Conservation (phyloP, 1,140 invertebrate species). For the Pogonomyrmex barbatus region DNA sequence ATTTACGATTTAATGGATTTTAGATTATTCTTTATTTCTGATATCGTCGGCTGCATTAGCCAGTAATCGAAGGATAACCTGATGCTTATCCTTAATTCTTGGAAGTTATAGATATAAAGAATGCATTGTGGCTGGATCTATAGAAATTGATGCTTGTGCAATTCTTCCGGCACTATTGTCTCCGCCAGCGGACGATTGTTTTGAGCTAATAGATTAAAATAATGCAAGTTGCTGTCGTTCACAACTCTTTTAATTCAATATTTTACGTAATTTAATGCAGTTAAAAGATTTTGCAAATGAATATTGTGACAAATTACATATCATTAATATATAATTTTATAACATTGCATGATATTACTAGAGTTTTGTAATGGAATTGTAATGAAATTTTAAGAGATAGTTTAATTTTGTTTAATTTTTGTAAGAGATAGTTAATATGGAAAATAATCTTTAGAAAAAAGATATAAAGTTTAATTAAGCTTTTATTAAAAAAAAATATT, state of each 20-base stretch:
- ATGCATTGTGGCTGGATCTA: neutral
- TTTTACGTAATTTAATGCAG: neutral
- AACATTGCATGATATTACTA: neutral
- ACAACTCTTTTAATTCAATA: conserved; percentile 5
- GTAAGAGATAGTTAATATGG: neutral
- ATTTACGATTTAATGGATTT: conserved; percentile 8
- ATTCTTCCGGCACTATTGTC: neutral
- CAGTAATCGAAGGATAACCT: conserved; percentile 25
- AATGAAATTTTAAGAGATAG: conserved; percentile 4
- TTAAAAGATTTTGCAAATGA: neutral
- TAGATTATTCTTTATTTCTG: conserved; percentile 39
- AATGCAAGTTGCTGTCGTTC: conserved; percentile 3
- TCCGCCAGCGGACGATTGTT: neutral
- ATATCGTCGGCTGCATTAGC: conserved; percentile 17
- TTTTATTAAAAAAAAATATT: neutral
- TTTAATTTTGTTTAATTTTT: too few relatives aligned
- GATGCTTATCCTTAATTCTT: conserved; percentile 37
- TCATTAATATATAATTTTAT: neutral
- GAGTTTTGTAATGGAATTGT: neutral
- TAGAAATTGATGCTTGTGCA: conserved; percentile 43
- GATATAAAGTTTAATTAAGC: neutral
- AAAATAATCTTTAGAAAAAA: neutral
- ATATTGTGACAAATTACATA: neutral
- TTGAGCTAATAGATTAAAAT: conserved; percentile 53
- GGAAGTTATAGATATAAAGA: conserved; percentile 15